Percentiles rank a stretch among this genome's conserved stretches.
Conservation (phyloP, 2,113 vertebrate genomes). For the Hiodon tergisus region DNA sequence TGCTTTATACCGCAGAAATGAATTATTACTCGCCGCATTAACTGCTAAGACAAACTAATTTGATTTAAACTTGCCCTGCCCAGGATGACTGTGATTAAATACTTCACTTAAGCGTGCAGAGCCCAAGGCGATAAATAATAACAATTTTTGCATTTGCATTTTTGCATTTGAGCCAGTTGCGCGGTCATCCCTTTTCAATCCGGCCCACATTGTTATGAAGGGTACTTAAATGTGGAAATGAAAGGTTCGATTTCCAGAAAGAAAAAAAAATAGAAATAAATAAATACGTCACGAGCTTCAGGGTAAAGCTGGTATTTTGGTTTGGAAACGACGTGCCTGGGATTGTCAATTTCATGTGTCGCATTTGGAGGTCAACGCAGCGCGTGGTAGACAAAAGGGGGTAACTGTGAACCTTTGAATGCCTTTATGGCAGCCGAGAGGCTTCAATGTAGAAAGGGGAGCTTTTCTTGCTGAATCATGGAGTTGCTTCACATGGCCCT, state of each 20-base stretch:
- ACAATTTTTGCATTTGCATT: too few relatives aligned
- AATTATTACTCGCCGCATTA: conserved; percentile 13
- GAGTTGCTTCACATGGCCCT: neutral
- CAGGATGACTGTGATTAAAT: neutral
- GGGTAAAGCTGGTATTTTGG: too few relatives aligned
- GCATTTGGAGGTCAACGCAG: too few relatives aligned
- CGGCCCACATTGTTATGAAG: neutral
- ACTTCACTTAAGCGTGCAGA: neutral
- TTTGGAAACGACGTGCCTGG: too few relatives aligned
- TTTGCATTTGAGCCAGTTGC: neutral
- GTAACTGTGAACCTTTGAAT: too few relatives aligned
- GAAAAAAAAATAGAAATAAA: neutral
- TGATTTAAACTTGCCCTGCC: conserved; percentile 13
- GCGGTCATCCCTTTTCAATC: neutral
- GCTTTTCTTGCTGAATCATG: neutral
- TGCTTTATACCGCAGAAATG: conserved; percentile 11
- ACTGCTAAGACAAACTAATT: conserved; percentile 15
- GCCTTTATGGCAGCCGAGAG: too few relatives aligned
- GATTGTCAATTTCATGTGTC: too few relatives aligned
- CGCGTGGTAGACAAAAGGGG: too few relatives aligned
- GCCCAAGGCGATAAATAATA: neutral
- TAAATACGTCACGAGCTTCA: too few relatives aligned
- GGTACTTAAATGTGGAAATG: neutral
- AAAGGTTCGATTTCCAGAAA: too few relatives aligned
- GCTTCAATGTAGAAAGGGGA: neutral